phyloP scores from a whole-genome alignment of 2,113 vertebrate genomes.

The Callorhinus ursinus region DNA sequence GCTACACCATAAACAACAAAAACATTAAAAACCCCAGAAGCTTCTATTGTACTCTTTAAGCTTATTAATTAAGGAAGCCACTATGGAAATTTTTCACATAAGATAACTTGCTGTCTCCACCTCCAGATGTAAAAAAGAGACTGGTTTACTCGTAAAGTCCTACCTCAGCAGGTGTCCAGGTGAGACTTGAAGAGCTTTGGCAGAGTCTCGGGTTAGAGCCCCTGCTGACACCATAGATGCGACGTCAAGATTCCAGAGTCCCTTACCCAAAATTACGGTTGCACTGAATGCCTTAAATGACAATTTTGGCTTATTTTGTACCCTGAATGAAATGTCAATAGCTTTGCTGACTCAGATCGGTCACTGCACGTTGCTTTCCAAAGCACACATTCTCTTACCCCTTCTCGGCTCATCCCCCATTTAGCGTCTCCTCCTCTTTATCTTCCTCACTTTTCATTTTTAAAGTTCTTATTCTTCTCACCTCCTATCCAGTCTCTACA shows the following conservation, averaged over 20 bases:
- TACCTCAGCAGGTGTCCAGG: not conserved
- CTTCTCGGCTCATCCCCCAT: rapidly evolving
- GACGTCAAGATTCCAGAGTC: not conserved
- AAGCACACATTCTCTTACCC: rapidly evolving
- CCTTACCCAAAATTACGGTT: not conserved
- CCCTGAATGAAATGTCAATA: not conserved
- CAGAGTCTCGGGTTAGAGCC: not conserved
- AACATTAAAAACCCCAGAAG: not conserved
- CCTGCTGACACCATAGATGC: not conserved
- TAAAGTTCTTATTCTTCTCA: not conserved
- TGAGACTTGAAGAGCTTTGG: not conserved
- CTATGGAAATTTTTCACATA: not conserved
- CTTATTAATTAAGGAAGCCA: not conserved
- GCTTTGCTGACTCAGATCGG: too few relatives aligned
- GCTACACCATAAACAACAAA: not conserved
- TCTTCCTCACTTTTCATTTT: not conserved
- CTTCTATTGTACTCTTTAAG: not conserved
- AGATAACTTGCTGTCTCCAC: not conserved
- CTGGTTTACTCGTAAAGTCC: not conserved
- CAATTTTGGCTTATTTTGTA: not conserved
- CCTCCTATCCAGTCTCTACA: not conserved
- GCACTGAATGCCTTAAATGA: not conserved
- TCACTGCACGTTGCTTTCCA: not conserved
- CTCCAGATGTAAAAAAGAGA: not conserved
- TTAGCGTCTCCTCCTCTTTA: rapidly evolving